Base-by-base conservation (phyloP, 2,113 vertebrate species). In the Paramormyrops kingsleyae region DNA sequence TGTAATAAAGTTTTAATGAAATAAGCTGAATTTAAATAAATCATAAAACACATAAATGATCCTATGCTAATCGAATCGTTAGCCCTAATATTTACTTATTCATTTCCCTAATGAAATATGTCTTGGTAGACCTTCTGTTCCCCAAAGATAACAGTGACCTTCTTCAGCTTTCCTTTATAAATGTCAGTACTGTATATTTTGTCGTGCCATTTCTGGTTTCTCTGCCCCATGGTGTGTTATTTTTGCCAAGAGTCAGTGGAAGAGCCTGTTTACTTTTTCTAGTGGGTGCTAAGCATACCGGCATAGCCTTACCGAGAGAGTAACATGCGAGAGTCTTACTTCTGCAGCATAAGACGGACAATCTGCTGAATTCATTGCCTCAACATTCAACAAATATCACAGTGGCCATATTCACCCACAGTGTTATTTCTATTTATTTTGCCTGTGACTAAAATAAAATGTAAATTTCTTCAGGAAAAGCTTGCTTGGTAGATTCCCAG, bases 151-250 rank as follows among this genome's bases (percentile, higher is more conserved):
- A 10, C 31, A 62, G 39, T 50, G 80, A 89, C 89, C 77, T 89
- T 85, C 89, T 85, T 89, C 50, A 47, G 52, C 24, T 24, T 44
- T 47, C 80, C 52, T 62, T 85, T 44, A 84, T 89, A 89, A 89
- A 89, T 89, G 89, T 89, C 89, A 89, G 24, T 85, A 89, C 89
- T 89, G 53, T 89, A 89, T 89, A 89, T 89, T 89, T 89, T 59
- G 89, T 84, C 21, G 12, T 80, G 21, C 31, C 27, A 12, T 24
- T 53, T 35, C 77, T 35, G 42, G 52, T 84, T 83, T 27, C 0
- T 4, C 52, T 21, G 77, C 17, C 31, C 39, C 62, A 35, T 19
- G 24, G 21, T 50, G 31, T 1, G 19, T 88, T 83, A 39, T 52
- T 24, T 5, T 35, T 56, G 31, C 13, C 3, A 49, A 5, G 87